Conservation (phyloP, 1,140 invertebrate species). For the Apocrypta bakeri region DNA sequence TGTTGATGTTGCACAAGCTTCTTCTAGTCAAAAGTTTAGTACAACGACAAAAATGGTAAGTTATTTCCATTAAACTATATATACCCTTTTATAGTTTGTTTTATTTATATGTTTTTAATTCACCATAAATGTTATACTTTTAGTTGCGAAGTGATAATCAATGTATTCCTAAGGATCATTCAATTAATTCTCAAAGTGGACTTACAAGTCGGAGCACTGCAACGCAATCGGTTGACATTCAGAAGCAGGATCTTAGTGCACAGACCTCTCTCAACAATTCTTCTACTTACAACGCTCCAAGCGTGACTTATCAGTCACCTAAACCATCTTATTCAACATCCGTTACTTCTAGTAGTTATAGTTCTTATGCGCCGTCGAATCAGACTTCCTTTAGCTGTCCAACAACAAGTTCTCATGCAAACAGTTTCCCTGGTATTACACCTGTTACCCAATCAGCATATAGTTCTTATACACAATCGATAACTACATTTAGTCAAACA, state of each 20-base stretch:
- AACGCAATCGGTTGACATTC: constrained; percentile 63
- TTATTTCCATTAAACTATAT: not conserved
- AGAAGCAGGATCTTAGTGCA: constrained; percentile 66
- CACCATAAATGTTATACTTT: constrained; percentile 42
- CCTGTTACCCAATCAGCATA: constrained; percentile 68
- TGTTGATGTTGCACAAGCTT: constrained; percentile 65
- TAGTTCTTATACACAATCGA: constrained; percentile 69
- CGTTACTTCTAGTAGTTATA: constrained; percentile 65
- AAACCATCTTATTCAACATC: constrained; percentile 68
- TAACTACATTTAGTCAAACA: constrained; percentile 69
- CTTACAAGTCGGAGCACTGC: constrained; percentile 60
- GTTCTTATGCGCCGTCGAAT: constrained; percentile 65
- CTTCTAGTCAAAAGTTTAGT: constrained; percentile 60
- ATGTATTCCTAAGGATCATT: constrained; percentile 63
- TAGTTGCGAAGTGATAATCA: constrained; percentile 65
- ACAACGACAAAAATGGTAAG: constrained; percentile 68
- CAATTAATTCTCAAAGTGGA: constrained; percentile 63
- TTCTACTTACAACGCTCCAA: constrained; percentile 58
- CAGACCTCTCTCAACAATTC: constrained; percentile 67
- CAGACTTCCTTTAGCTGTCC: constrained; percentile 65
- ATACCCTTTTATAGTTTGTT: not conserved
- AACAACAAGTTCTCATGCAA: constrained; percentile 65
- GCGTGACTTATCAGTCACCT: constrained; percentile 66
- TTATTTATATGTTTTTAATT: too few species aligned
- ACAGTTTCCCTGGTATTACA: constrained; percentile 66